phyloP scores from a whole-genome alignment of 2,888 invertebrate genomes.

The Chrysotoxum bicinctum region DNA sequence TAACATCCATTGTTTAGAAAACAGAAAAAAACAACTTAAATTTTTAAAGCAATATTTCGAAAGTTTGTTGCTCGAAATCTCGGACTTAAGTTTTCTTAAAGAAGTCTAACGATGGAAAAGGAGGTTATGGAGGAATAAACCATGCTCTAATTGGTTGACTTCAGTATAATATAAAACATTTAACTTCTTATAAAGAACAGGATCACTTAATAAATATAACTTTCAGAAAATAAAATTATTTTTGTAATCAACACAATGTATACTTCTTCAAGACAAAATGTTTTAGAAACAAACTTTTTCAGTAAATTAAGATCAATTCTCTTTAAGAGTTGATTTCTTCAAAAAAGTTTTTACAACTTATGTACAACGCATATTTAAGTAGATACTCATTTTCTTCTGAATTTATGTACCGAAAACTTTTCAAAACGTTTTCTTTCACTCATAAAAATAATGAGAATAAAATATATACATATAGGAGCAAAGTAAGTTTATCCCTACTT shows the following conservation, averaged over 20 bases:
- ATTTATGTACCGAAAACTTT: background rate
- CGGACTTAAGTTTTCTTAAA: too few relatives aligned
- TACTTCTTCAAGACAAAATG: background rate
- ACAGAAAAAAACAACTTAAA: too few relatives aligned
- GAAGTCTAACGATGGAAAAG: too few relatives aligned
- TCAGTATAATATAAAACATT: too few relatives aligned
- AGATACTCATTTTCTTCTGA: background rate
- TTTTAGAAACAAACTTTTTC: background rate
- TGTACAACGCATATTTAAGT: background rate
- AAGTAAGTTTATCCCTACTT: background rate
- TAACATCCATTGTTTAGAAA: too few relatives aligned
- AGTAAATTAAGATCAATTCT: background rate
- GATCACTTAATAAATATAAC: background rate
- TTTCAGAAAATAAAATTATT: background rate
- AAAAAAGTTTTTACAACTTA: background rate
- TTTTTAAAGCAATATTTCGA: too few relatives aligned
- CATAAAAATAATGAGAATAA: constrained; percentile 5
- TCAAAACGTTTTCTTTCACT: background rate
- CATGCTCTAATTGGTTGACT: too few relatives aligned
- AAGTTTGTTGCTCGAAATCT: too few relatives aligned
- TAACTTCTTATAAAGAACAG: too few relatives aligned
- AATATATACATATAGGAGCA: background rate
- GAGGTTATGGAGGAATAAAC: too few relatives aligned
- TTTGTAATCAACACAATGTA: background rate
- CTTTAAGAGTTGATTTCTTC: background rate